Conservation (phyloP, 2,113 vertebrate species). For the Aphyosemion australe region DNA sequence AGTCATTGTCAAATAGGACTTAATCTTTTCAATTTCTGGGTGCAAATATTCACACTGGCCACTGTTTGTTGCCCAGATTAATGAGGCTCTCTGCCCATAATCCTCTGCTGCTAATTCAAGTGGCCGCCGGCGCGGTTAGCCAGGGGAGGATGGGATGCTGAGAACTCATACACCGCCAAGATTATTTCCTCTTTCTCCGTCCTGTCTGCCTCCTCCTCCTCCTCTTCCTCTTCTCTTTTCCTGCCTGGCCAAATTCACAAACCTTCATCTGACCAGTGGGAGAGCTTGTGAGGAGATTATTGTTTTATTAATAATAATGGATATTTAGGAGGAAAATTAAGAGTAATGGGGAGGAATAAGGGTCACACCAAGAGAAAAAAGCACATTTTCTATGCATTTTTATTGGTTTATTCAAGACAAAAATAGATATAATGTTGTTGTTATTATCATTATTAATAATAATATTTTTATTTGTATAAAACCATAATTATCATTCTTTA, state of each 20-base stretch:
- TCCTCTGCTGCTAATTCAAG: slow-evolving; percentile 99
- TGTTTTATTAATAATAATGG: slow-evolving; percentile 7
- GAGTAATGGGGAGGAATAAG: too few species aligned
- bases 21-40: slow-evolving; percentile 99
- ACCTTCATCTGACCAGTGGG: slow-evolving; percentile 29
- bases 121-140: slow-evolving; percentile 87
- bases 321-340: slow-evolving; percentile 19
- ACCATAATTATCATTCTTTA: too few species aligned
- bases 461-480: too few species aligned
- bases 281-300: slow-evolving; percentile 12
- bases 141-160: slow-evolving; percentile 81
- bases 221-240: slow-evolving; percentile 11
- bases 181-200: slow-evolving; percentile 75
- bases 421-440: too few species aligned
- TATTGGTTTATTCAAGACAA: too few species aligned
- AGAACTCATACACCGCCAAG: slow-evolving; percentile 83
- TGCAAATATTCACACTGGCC: slow-evolving; percentile 99
- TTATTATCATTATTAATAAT: too few species aligned
- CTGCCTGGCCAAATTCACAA: slow-evolving; percentile 25
- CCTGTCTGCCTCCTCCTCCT: slow-evolving; percentile 11
- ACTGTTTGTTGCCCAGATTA: slow-evolving; percentile 99
- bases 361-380: too few species aligned
- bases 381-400: too few species aligned
- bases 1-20: slow-evolving; percentile 99
- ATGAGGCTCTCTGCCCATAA: slow-evolving; percentile 97